Evolutionary conservation across 1,140 invertebrate species (phyloP).

Genomic region (Caerostris darwini): DNA sequence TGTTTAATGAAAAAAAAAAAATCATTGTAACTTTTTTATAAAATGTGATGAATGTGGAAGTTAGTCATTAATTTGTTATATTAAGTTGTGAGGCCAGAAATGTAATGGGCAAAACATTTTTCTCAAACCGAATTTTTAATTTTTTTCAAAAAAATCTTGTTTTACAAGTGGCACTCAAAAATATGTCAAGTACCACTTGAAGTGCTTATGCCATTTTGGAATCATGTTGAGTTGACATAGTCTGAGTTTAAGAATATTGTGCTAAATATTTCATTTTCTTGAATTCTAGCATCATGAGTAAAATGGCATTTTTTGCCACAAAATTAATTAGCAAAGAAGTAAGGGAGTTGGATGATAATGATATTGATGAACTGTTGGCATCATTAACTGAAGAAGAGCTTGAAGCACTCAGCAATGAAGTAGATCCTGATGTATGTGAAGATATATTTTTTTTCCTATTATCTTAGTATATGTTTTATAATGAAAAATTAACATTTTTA

Average conservation of each 20-base stretch:
- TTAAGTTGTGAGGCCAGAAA: too few relatives aligned
- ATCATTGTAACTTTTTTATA: too few relatives aligned
- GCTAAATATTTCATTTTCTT: not conserved
- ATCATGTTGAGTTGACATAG: not conserved
- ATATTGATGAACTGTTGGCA: slow-evolving; percentile 97
- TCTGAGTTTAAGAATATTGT: too few relatives aligned
- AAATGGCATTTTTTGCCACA: slow-evolving; percentile 67
- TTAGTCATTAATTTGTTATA: too few relatives aligned
- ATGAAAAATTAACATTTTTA: too few relatives aligned
- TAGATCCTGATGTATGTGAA: slow-evolving; percentile 98
- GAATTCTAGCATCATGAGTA: not conserved
- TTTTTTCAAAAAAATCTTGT: not conserved
- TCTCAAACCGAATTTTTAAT: too few relatives aligned
- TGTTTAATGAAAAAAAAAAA: too few relatives aligned
- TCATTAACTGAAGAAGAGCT: slow-evolving; percentile 97
- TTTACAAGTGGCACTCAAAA: not conserved
- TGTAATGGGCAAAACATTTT: too few relatives aligned
- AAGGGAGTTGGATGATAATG: slow-evolving; percentile 96
- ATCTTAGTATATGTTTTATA: too few relatives aligned
- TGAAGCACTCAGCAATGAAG: slow-evolving; percentile 98
- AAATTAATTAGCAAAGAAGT: slow-evolving; percentile 94
- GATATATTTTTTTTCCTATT: too few relatives aligned
- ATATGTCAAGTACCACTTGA: not conserved
- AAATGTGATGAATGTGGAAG: too few relatives aligned
- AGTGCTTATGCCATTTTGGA: not conserved